A percentile compares a stretch with the other conserved stretches of the same genome.
Conservation (phyloP, 2,797 vertebrate genomes). For the Enteromius viviparus region DNA sequence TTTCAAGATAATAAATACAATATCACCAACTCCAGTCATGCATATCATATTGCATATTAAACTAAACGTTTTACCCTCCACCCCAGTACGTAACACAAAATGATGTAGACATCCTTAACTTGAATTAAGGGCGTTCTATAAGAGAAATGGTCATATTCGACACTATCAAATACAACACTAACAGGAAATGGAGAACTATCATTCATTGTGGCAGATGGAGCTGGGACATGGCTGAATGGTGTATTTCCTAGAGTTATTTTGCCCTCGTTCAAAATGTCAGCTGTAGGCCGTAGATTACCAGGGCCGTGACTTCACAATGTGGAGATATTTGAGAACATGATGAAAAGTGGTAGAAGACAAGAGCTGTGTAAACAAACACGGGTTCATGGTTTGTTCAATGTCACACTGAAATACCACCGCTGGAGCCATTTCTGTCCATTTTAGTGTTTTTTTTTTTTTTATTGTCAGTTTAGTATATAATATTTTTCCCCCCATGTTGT, state of each 20-base stretch:
- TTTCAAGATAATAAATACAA: background rate
- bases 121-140: background rate
- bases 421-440: conserved; percentile 27
- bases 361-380: conserved; percentile 44
- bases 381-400: conserved; percentile 37
- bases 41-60: background rate
- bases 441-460: background rate
- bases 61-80: background rate
- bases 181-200: conserved; percentile 20
- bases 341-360: conserved; percentile 36
- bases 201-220: conserved; percentile 27
- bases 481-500: background rate
- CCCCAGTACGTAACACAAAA: conserved; percentile 5
- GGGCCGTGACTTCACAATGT: conserved; percentile 19
- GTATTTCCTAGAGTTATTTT: conserved; percentile 38
- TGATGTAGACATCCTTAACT: conserved; percentile 28
- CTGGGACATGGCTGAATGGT: conserved; percentile 11
- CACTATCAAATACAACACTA: conserved; percentile 29
- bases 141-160: conserved; percentile 6
- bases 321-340: conserved; percentile 35
- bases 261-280: conserved; percentile 34
- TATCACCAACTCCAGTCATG: background rate
- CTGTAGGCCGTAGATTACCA: conserved; percentile 32
- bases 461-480: conserved; percentile 1
- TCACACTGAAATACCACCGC: conserved; percentile 31